Evolutionary conservation across 2,888 invertebrate genomes (phyloP), one percentile per base, ranked within the genome.

Genomic region (Lapara coniferarum): DNA sequence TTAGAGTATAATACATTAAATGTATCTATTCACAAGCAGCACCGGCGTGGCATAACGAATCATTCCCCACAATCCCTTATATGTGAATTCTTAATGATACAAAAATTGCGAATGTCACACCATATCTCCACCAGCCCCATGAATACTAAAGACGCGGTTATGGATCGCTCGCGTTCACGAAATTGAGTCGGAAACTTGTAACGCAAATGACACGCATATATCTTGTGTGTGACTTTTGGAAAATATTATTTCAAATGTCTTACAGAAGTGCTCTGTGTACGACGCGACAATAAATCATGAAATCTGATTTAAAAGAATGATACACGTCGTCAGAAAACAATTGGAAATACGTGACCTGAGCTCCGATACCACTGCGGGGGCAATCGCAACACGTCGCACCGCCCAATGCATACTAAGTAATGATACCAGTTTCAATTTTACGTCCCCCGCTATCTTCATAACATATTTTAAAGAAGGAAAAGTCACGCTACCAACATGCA

Each of bases 271-370:
- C 30, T 67, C 30, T 57, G 70, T 70, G 76, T 81, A 80, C 81
- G 82, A 84, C 77, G 81, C 78, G 77, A 75, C 81, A 79, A 89
- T 89, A 90, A 91, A 91, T 90, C 89, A 86, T 87, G 82, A 83
- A 87, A 88, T 88, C 87, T 87, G 89, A 90, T 91, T 91, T 89
- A 90, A 90, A 91, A 89, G 90, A 92, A 91, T 92, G 91, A 92
- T 91, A 90, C 91, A 88, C 86, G 91, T 91, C 92, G 89, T 93
- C 92, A 92, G 92, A 92, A 93, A 93, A 92, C 93, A 93, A 93
- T 93, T 92, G 91, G 89, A 84, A 83, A 85, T 85, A 92, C 93
- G 93, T 93, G 93, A 90, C 87, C 83, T 81, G 85, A 83, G 86
- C 85, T 77, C 81, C 82, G 89, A 87, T 86, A 85, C 79, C 84